phyloP scores from a whole-genome alignment of 2,888 invertebrate genomes.

The Arrhopalites spinosus region DNA sequence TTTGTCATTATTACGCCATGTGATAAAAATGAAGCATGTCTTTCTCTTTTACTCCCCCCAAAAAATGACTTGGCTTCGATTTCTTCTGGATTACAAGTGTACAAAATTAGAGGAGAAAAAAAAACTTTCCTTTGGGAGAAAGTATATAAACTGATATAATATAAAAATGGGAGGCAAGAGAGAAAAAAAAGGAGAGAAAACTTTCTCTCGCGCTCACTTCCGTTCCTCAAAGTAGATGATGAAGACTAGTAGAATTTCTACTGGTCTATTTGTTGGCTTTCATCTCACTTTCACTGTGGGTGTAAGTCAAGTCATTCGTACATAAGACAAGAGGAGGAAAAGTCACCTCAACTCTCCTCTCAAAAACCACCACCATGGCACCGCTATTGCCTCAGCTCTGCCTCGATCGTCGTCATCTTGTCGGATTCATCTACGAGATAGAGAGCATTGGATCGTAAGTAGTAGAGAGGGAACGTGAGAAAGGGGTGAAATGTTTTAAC shows the following conservation, averaged over 20 bases:
- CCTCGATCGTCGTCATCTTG: not conserved
- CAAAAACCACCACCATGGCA: too few species aligned
- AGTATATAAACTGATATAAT: not conserved
- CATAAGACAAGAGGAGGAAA: too few species aligned
- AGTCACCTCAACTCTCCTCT: too few species aligned
- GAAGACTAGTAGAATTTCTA: too few species aligned
- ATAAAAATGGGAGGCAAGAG: too few species aligned
- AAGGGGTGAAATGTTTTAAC: constrained; percentile 1
- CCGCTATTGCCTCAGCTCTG: too few species aligned
- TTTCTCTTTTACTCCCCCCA: not conserved
- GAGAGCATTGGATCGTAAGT: not conserved
- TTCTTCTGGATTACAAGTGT: too few species aligned
- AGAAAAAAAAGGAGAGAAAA: too few species aligned
- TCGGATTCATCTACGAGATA: not conserved
- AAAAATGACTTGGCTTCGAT: too few species aligned
- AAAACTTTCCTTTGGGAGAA: not conserved
- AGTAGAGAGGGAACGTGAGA: not conserved
- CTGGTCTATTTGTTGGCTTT: not conserved
- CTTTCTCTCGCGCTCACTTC: constrained; percentile 3
- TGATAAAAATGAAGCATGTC: too few species aligned
- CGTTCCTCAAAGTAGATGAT: not conserved
- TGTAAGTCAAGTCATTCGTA: too few species aligned
- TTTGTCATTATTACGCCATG: too few species aligned
- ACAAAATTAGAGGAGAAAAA: not conserved
- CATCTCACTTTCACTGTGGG: not conserved